These are phyloP conservation scores for Isaurus tuberculatus DNA, from an alignment of 92 coral and sea anemone species.

Conservation along the genomic window DNA sequence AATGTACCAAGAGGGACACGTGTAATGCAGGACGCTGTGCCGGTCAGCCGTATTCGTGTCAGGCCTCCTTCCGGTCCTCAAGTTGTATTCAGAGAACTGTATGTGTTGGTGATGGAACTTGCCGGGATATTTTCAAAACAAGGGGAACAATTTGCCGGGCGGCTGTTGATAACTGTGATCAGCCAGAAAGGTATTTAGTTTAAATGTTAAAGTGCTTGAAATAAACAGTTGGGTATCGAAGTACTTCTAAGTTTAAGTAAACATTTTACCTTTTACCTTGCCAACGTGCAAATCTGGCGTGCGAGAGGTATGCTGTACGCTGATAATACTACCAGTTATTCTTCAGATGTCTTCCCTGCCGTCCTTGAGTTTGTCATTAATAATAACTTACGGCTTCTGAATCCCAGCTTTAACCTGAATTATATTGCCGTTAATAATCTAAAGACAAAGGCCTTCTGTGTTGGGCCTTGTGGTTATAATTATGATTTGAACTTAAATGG, in stretches of 20 bases:
- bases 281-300: too few species aligned
- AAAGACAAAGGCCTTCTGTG: conserved; percentile 47
- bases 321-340: too few species aligned
- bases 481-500: conserved; percentile 42
- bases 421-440: conserved; percentile 27
- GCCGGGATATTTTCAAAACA: conserved; percentile 62
- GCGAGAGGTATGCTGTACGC: too few species aligned
- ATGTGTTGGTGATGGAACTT: conserved; percentile 84
- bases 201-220: too few species aligned
- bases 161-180: conserved; percentile 77
- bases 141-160: conserved; percentile 73
- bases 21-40: conserved; percentile 76
- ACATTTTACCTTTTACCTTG: too few species aligned
- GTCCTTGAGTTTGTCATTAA: conserved; percentile 11
- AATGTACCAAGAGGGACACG: conserved; percentile 81
- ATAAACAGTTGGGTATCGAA: too few species aligned
- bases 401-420: conserved; percentile 33
- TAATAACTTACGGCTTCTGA: conserved; percentile 5
- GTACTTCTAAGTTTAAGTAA: too few species aligned
- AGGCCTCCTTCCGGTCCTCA: conserved; percentile 65
- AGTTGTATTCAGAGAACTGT: conserved; percentile 73
- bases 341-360: conserved; percentile 10
- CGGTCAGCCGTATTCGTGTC: conserved; percentile 80
- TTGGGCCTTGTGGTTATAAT: conserved; percentile 43
- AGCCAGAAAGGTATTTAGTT: conserved; percentile 78